Conservation (phyloP, 2,888 invertebrate species). For the Allygus modestus region DNA sequence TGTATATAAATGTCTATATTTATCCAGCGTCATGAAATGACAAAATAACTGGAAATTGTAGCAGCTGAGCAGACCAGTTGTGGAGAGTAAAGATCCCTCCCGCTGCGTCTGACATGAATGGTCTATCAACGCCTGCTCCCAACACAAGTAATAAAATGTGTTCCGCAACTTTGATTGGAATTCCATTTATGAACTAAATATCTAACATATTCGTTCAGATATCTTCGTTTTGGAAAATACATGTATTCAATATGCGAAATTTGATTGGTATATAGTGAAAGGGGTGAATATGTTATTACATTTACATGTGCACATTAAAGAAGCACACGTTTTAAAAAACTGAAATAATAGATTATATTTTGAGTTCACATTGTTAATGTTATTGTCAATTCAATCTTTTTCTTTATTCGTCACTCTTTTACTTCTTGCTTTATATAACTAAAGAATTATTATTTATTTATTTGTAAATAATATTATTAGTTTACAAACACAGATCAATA, state of each 20-base stretch:
- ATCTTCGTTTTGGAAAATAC: neutral
- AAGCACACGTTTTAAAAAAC: too few relatives aligned
- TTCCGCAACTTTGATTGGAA: slow-evolving; percentile 40
- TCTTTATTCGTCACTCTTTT: too few relatives aligned
- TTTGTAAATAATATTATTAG: too few relatives aligned
- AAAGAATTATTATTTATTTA: too few relatives aligned
- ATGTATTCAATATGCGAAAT: neutral
- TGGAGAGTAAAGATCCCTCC: neutral
- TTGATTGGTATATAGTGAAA: neutral
- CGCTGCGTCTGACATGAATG: slow-evolving; percentile 11
- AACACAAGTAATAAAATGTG: slow-evolving; percentile 32
- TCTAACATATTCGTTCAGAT: neutral
- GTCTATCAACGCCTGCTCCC: neutral
- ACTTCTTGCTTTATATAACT: too few relatives aligned
- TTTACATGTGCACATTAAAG: too few relatives aligned
- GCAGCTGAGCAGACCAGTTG: neutral
- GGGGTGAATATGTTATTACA: too few relatives aligned
- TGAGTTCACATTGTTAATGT: too few relatives aligned
- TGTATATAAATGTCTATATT: neutral
- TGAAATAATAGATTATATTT: too few relatives aligned
- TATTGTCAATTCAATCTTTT: too few relatives aligned
- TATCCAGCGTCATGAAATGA: neutral
- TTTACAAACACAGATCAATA: too few relatives aligned
- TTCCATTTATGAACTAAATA: slow-evolving; percentile 12
- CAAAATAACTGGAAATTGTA: neutral